Base-by-base conservation (phyloP, 2,888 invertebrate species). In the Eupithecia centaureata region DNA sequence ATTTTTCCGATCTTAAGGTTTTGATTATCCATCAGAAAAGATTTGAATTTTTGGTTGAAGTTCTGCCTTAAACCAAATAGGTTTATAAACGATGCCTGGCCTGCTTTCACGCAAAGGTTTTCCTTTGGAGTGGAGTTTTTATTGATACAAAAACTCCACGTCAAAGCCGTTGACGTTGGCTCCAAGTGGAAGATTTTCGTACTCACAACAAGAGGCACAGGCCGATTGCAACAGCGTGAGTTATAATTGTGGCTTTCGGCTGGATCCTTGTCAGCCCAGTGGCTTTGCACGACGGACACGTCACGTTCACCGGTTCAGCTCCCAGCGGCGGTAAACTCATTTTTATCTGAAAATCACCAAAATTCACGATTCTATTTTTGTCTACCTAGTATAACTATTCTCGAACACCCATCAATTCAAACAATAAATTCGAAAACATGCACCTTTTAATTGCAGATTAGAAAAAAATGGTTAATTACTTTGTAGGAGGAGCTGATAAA, bases 231-330 rank as follows among this genome's bases (percentile, higher is more conserved):
- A 94, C 86, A 15, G 94, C 72, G 75, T 94, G 94, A 0, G 94
- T 94, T 58, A 88, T 90, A 0, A 90, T 90, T 0, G 90, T 91
- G 13, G 94, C 77, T 65, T 87, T 89, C 61, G 76, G 79, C 51
- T 84, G 80, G 8, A 93, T 75, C 51, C 85, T 85, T 1, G 92
- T 92, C 28, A 85, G 77, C 10, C 92, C 82, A 22, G 79, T 86
- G 8, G 90, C 89, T 5, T 86, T 83, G 70, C 94, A 94, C 4
- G 88, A 87, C 0, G 94, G 94, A 68, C 94, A 94, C 59, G 84
- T 80, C 5, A 91, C 68, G 54, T 82, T 85, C 51, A 87, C 73
- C 0, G 93, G 87, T 0, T 87, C 79, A 0, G 93, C 91, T 0
- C 94, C 94, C 32, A 92, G 86, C 32, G 57, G 57, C 12, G 75